Conservation (phyloP, 23 tunicate species). For the Halocynthia roretzi region DNA sequence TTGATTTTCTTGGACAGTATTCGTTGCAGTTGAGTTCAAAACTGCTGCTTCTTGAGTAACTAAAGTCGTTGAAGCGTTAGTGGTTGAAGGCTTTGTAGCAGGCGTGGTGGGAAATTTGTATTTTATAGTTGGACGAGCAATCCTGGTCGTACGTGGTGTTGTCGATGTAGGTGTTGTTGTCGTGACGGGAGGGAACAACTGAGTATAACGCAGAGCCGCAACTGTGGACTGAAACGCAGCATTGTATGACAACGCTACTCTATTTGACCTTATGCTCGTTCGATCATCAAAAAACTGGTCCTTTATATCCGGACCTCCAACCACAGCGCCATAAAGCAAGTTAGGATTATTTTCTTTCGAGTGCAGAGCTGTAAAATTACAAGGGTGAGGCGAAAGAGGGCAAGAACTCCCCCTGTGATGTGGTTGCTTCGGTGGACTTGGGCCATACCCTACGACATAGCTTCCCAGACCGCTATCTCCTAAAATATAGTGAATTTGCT, state of each 20-base stretch:
- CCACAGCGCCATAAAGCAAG: slow-evolving; percentile 61
- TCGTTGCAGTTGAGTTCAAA: too few relatives aligned
- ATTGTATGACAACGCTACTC: slow-evolving; percentile 83
- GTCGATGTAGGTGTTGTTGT: slow-evolving; percentile 38
- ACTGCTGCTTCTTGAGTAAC: background rate
- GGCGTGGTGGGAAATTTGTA: background rate
- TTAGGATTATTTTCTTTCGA: slow-evolving; percentile 47
- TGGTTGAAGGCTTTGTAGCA: slow-evolving; percentile 16
- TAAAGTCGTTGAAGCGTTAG: slow-evolving; percentile 15
- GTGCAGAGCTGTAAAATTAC: slow-evolving; percentile 44
- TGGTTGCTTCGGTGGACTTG: slow-evolving; percentile 86
- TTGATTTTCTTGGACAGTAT: too few relatives aligned
- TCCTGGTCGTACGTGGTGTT: background rate
- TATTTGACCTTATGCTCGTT: slow-evolving; percentile 29
- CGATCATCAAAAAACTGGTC: slow-evolving; percentile 67
- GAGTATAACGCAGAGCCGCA: slow-evolving; percentile 59
- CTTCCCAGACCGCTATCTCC: slow-evolving; percentile 86
- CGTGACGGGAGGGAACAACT: slow-evolving; percentile 58
- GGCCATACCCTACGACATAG: slow-evolving; percentile 95
- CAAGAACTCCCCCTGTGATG: slow-evolving; percentile 95
- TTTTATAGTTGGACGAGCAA: background rate
- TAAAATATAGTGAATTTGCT: slow-evolving; percentile 84
- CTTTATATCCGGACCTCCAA: slow-evolving; percentile 77
- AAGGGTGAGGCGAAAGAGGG: slow-evolving; percentile 49
- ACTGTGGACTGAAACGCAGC: slow-evolving; percentile 90